Percentiles rank a stretch among this genome's conserved stretches.
phyloP scores from a whole-genome alignment of 2,888 invertebrate genomes.

The Choreutis nemorana region DNA sequence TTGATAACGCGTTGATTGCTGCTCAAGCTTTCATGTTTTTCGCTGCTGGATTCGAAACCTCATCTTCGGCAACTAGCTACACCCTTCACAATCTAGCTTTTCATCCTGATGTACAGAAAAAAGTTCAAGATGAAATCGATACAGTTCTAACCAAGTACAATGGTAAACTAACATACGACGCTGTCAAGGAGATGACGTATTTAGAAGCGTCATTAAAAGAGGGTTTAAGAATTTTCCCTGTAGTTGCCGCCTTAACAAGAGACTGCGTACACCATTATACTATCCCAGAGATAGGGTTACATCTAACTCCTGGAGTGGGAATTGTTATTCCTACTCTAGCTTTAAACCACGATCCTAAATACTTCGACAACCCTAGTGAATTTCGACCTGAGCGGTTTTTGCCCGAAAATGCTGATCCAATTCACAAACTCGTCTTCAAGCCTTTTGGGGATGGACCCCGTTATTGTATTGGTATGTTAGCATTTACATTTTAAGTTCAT shows the following conservation, averaged over 20 bases:
- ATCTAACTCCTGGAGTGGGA: constrained; percentile 27
- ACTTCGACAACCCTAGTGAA: constrained; percentile 26
- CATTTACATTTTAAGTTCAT: too few relatives aligned
- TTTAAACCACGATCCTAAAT: constrained; percentile 34
- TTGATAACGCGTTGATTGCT: constrained; percentile 26
- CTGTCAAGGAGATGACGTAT: constrained; percentile 32
- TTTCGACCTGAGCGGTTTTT: constrained; percentile 34
- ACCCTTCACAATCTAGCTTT: constrained; percentile 36
- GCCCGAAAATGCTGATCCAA: constrained; percentile 19
- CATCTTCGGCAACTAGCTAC: constrained; percentile 34
- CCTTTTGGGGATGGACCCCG: constrained; percentile 44
- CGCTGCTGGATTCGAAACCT: constrained; percentile 38
- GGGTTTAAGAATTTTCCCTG: constrained; percentile 36
- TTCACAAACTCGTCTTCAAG: constrained; percentile 28
- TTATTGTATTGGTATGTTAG: constrained; percentile 38
- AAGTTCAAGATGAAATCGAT: constrained; percentile 30
- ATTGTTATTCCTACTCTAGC: constrained; percentile 23
- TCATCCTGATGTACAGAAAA: constrained; percentile 25
- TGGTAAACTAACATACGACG: constrained; percentile 29
- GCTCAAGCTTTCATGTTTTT: constrained; percentile 37
- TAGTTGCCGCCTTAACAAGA: constrained; percentile 30
- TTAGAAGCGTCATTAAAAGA: constrained; percentile 33
- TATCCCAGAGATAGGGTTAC: constrained; percentile 24
- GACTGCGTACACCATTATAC: constrained; percentile 25
- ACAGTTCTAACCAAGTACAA: constrained; percentile 21